phyloP scores from a whole-genome alignment of 2,113 vertebrate species.

The Callithrix jacchus region DNA sequence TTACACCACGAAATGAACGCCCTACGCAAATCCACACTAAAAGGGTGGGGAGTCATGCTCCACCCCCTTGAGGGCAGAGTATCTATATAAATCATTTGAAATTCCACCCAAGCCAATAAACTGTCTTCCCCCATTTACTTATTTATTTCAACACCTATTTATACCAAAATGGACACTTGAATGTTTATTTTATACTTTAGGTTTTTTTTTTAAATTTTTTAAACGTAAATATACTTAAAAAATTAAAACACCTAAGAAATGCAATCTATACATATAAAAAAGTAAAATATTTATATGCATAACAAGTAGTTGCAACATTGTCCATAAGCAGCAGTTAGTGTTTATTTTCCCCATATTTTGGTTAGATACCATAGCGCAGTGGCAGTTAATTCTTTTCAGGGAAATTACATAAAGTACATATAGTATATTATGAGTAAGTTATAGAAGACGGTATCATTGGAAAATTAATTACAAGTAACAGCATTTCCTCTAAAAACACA shows the following conservation, averaged over 20 bases:
- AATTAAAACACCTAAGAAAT: constrained; percentile 84
- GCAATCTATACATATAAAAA: constrained; percentile 81
- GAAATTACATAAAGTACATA: constrained; percentile 66
- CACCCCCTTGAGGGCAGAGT: neutral
- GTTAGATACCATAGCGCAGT: constrained; percentile 75
- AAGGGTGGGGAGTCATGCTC: neutral
- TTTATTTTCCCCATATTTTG: constrained; percentile 60
- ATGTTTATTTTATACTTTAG: neutral
- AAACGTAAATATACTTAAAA: constrained; percentile 82
- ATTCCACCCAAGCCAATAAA: neutral
- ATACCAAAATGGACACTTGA: neutral
- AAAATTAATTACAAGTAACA: constrained; percentile 73
- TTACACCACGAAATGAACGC: neutral
- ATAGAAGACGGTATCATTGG: constrained; percentile 71
- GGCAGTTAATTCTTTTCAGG: constrained; percentile 68
- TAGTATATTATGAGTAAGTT: constrained; percentile 53
- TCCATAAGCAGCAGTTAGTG: constrained; percentile 76
- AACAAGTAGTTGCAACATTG: constrained; percentile 78
- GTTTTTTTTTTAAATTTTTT: constrained; percentile 67
- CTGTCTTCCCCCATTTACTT: neutral
- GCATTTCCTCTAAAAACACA: constrained; percentile 68
- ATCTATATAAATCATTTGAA: neutral
- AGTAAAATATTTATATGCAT: constrained; percentile 72
- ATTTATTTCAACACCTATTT: neutral
- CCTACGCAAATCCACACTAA: neutral